Conservation (phyloP, 2,888 invertebrate genomes). For the Petrolisthes manimaculis region DNA sequence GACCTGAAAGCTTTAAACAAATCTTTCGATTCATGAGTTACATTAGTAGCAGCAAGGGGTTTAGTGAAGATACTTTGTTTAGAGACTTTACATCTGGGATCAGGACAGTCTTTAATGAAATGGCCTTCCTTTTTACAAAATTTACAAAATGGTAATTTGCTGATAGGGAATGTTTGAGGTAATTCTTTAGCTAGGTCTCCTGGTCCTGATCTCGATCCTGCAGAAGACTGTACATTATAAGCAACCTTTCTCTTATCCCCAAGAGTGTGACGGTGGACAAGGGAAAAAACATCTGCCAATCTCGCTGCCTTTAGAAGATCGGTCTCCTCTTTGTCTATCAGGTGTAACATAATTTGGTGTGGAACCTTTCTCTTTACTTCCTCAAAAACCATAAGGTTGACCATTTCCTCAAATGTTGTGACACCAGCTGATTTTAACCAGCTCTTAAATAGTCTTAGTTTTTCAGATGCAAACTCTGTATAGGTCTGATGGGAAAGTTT, state of each 20-base stretch:
- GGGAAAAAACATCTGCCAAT: slow-evolving; percentile 11
- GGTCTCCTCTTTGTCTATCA: background rate
- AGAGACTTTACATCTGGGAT: too few relatives aligned
- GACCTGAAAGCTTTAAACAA: slow-evolving; percentile 13
- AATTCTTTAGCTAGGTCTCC: background rate
- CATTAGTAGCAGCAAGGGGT: background rate
- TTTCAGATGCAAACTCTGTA: background rate
- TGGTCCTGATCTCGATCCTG: background rate
- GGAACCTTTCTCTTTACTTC: slow-evolving; percentile 25
- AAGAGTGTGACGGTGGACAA: slow-evolving; percentile 2
- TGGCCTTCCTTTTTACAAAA: slow-evolving; percentile 20
- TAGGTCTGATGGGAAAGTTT: slow-evolving; percentile 11
- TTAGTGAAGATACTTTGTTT: too few relatives aligned
- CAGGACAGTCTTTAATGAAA: slow-evolving; percentile 1
- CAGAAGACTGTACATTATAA: slow-evolving; percentile 1
- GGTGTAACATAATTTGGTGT: slow-evolving; percentile 5
- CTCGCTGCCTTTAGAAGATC: slow-evolving; percentile 22
- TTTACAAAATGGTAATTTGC: background rate
- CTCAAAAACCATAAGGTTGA: slow-evolving; percentile 13
- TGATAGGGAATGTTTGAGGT: background rate
- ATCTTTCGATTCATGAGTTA: background rate
- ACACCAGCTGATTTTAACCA: slow-evolving; percentile 11
- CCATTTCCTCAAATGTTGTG: slow-evolving; percentile 18
- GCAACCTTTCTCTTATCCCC: background rate
- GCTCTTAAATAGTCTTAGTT: background rate